A percentile compares a stretch with the other conserved stretches of the same genome.
phyloP scores from a whole-genome alignment of 2,888 invertebrate genomes.

The Mystacides longicornis region DNA sequence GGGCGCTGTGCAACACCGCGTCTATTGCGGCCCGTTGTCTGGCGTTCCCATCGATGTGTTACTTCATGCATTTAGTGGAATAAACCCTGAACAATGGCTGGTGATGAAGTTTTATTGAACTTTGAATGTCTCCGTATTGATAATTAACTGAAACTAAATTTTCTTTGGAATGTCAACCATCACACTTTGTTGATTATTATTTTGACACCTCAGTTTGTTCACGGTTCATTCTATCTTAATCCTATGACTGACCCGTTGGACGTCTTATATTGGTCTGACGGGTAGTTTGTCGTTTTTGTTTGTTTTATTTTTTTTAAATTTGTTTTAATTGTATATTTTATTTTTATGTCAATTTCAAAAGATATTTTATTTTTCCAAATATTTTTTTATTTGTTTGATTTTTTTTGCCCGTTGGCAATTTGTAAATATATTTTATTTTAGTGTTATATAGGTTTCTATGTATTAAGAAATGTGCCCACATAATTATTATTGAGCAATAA shows the following conservation, averaged over 20 bases:
- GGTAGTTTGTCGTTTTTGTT: conserved; percentile 12
- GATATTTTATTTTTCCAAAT: conserved; percentile 16
- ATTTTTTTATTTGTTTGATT: conserved; percentile 14
- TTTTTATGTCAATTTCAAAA: conserved; percentile 10
- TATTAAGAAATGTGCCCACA: conserved; percentile 23
- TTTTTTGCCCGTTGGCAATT: conserved; percentile 13
- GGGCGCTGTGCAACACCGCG: too few species aligned
- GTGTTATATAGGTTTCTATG: conserved; percentile 16
- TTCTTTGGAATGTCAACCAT: too few species aligned
- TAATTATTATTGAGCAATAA: conserved; percentile 26
- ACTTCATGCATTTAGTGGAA: conserved; percentile 21
- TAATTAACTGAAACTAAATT: too few species aligned
- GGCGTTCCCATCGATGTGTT: too few species aligned
- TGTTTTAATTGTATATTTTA: conserved; percentile 10
- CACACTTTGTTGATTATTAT: too few species aligned
- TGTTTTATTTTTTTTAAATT: conserved; percentile 7
- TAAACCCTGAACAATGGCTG: conserved; percentile 24
- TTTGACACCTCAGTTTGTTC: conserved; percentile 8
- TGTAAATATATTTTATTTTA: conserved; percentile 20
- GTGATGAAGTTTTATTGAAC: conserved; percentile 15
- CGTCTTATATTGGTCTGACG: conserved; percentile 1
- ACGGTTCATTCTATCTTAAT: conserved; percentile 12
- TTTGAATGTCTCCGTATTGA: too few species aligned
- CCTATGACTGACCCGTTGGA: conserved; percentile 5
- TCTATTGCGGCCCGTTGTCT: too few species aligned